Base-by-base conservation (phyloP, 2,888 invertebrate genomes). In the Ophioninae sp. region DNA sequence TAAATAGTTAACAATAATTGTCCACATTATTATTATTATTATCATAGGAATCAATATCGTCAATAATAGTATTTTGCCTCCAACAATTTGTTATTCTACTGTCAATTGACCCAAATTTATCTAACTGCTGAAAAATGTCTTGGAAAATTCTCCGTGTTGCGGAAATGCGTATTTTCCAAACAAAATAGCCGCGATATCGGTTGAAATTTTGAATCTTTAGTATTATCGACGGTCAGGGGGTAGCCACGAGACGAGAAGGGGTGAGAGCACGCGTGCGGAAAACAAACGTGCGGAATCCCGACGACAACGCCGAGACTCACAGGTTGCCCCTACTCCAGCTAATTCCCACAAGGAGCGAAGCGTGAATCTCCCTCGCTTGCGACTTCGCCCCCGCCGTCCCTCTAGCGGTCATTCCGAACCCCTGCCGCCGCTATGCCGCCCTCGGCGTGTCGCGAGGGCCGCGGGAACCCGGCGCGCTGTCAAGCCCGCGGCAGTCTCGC, bases 271-370 rank as follows among this genome's bases (percentile, higher is more conserved):
- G 81, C 73, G 83, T 73, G 83, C 80, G 76, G 77, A 74, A 71
- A 81, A 71, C 71, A 82, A 83, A 77, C 80, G 77, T 61, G 78
- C 65, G 77, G 81, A 83, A 81, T 78, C 81, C 78, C 61, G 65
- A 80, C 74, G 77, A 69, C 80, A 78, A 76, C 72, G 75, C 58
- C 23, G 72, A 75, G 67, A 72, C 72, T 63, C 79, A 63, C 79
- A 61, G 76, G 58, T 69, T 68, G 17, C 22, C 65, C 59, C 56
- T 41, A 20, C 75, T 9, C 51, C 51, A 6, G 17, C 51, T 51
- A 51, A 51, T 65, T 81, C 65, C 83, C 74, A 39, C 74, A 30
- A 64, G 81, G 81, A 74, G 75, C 61, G 79, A 75, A 69, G 74
- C 74, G 73, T 74, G 44, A 51, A 56, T 39, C 73, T 77, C 83